These are phyloP conservation scores for Heliothis virescens DNA, from an alignment of 1,140 invertebrate species.

Conservation along the genomic window DNA sequence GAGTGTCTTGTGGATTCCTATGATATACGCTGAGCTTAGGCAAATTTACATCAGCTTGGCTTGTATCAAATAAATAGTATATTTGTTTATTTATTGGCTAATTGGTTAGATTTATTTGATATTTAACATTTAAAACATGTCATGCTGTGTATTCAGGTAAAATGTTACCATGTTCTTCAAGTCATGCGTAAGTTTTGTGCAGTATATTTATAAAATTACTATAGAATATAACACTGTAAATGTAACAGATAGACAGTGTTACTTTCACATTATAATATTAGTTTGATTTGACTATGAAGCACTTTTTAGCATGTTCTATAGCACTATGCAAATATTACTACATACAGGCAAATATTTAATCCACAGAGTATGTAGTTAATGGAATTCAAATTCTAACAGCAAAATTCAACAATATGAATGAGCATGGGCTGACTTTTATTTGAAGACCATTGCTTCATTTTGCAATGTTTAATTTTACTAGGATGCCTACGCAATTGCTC, in stretches of 20 bases:
- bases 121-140: neutral
- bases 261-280: neutral
- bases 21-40: slow-evolving; percentile 16
- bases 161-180: too few relatives aligned
- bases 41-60: neutral
- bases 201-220: neutral
- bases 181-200: too few relatives aligned
- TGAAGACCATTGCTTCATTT: too few relatives aligned
- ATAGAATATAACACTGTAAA: neutral
- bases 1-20: slow-evolving; percentile 60
- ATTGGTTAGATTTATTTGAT: neutral
- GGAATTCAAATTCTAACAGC: neutral
- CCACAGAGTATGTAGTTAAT: slow-evolving; percentile 12
- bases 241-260: neutral
- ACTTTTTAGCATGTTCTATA: neutral
- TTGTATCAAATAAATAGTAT: neutral
- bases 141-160: too few relatives aligned
- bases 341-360: neutral
- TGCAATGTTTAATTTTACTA: too few relatives aligned
- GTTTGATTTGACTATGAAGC: neutral
- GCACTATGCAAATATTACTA: neutral
- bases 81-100: neutral
- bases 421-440: neutral
- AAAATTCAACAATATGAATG: neutral
- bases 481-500: too few relatives aligned